Base-by-base conservation (phyloP, 1,140 invertebrate genomes). In the Drosophila trapezifrons region DNA sequence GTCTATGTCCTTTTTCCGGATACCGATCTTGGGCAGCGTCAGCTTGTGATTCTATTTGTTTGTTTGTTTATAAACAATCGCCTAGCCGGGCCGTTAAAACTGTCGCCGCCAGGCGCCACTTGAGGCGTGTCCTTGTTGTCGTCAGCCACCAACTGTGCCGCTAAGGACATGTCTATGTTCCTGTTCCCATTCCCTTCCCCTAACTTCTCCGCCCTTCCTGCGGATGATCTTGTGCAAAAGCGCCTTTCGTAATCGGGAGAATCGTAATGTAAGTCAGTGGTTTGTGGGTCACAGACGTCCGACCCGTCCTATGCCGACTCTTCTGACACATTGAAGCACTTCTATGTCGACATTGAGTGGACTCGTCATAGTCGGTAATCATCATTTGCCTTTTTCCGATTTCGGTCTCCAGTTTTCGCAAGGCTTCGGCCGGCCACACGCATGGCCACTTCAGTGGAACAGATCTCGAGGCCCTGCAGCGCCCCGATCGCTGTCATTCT, bases 251-350 rank as follows among this genome's bases (percentile, higher is more conserved):
- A 56, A 70, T 56, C 56, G 59, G 13, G 29, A 37, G 40, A 29
- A 43, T 38, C 55, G 54, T 49, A 64, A 54, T 80, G 46, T 76
- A 64, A 65, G 67, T 60, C 74, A 59, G 55, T 75, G 63, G 69
- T 85, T 78, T 86, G 79, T 86, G 76, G 83, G 83, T 87, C 83
- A 79, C 79, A 80, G 66, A 63, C 71, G 55, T 43, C 55, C 12
- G 47, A 27, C 27, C 46, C 38, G 63, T 56, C 66, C 49, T 9
- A 29, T 9, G 25, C 27, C 64, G 51, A 71, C 67, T 69, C 27
- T 32, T 57, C 63, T 89, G 84, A 84, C 84, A 89, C 64, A 89
- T 89, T 89, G 84, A 89, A 89, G 84, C 80, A 89, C 84, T 89
- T 84, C 63, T 75, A 56, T 72, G 84, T 82, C 84, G 84, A 80